Base-by-base conservation (phyloP, 2,888 invertebrate genomes). In the Latheticus oryzae region DNA sequence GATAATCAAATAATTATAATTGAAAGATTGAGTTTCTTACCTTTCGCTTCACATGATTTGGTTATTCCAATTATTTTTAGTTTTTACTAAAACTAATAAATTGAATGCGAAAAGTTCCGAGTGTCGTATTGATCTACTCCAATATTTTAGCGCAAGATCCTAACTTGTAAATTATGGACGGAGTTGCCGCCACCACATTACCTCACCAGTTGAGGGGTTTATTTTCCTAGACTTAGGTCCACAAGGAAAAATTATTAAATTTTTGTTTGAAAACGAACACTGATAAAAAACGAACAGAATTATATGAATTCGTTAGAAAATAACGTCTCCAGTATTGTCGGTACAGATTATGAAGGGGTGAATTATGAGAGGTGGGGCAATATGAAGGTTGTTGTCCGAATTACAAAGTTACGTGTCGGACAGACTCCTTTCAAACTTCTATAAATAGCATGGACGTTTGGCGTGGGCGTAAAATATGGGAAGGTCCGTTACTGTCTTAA, bases 121-220 rank as follows among this genome's bases (percentile, higher is more conserved):
- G 12, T 21, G 11, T 30, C 19, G 30, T 45, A 45, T 45, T 19
- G 45, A 45, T 45, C 45, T 45, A 32, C 30, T 21, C 45, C 21
- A 45, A 45, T 45, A 45, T 30, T 45, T 45, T 30, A 30, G 28
- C 30, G 9, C 45, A 30, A 45, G 45, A 45, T 32, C 28, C 30
- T 32, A 45, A 45, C 45, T 32, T 45, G 19, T 45, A 32, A 45
- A 45, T 45, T 45, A 45, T 45, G 45, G 32, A 45, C 30, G 30
- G 32, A 15, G 17, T 30, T 45, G 9, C 17, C n/a, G n/a, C n/a
- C 21, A 45, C 30, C 30, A 45, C 28, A 16, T 45, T 21, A 4
- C 19, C 15, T 30, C 12, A n/a, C 5, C 30, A 30, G 24, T 42
- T 8, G n/a, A n/a, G n/a, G n/a, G n/a, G n/a, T 45, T 4, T 30